Evolutionary conservation across 2,888 invertebrate genomes (phyloP), one percentile per base, ranked within the genome.

Genomic region (Cecidostiba fungosa): DNA sequence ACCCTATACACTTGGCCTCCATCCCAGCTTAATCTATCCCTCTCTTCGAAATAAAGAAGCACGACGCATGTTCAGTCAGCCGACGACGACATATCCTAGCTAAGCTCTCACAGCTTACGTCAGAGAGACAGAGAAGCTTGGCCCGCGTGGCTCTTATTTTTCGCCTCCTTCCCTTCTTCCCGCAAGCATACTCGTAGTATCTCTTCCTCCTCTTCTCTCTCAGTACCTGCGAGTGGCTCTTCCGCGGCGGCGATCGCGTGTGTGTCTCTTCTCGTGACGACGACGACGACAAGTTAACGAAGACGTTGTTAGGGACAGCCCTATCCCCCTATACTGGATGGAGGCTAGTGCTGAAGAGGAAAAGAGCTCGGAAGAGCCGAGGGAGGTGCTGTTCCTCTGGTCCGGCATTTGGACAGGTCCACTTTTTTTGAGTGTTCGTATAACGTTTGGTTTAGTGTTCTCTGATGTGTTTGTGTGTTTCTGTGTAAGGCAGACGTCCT

Each of bases 341-440:
- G 86, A 86, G 8, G 39, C n/a, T 59, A 69, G 50, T 47, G 54
- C 29, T 36, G 82, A 43, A 10, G 81, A 80, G 73, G 77, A 66
- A n/a, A 77, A 66, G 29, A 19, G 16, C 16, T n/a, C 77, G 26
- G 78, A 85, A 12, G 84, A 82, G 66, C 86, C 84, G 4, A 79
- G 79, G 77, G 85, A 87, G 80, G 87, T 87, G 72, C 66, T 87
- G 1, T 86, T 87, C 77, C 86, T 87, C 10, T 87, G 87, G 87
- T 87, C 87, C 29, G 87, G 87, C 6, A 86, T 87, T 76, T 87
- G 87, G 87, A 84, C 87, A 87, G 87, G 87, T 87, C 84, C 77
- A 59, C 59, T 77, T 84, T 76, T 83, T 83, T 83, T 70, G 12
- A 74, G 79, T 79, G 83, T 79, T 82, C 79, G 79, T 85, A 76